Percentiles rank a stretch among this genome's conserved stretches.
These are phyloP conservation scores for Sebastes matsubarae DNA, from an alignment of 2,797 vertebrate genomes.

Conservation along the genomic window DNA sequence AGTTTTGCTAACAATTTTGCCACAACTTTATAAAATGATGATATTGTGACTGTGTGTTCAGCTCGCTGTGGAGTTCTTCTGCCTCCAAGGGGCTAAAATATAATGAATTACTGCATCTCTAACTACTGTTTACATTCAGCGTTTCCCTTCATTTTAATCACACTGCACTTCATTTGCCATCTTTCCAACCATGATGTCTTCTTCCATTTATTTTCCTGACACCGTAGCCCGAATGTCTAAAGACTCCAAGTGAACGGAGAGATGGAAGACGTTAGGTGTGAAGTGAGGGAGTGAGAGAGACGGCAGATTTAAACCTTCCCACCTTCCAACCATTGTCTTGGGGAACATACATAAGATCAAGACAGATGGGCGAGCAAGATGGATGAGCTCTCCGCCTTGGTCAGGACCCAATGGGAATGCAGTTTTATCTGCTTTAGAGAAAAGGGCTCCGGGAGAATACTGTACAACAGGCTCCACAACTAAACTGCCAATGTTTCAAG, in stretches of 20 bases:
- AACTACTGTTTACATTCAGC: neutral
- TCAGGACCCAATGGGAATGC: constrained; percentile 15
- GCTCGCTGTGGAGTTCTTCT: neutral
- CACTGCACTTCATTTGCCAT: neutral
- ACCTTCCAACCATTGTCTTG: constrained; percentile 8
- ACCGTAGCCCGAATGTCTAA: neutral
- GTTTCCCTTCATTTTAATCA: constrained; percentile 15
- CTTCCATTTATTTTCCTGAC: neutral
- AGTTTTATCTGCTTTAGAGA: constrained; percentile 25
- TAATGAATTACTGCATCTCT: constrained; percentile 2
- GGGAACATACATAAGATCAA: constrained; percentile 20
- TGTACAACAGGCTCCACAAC: neutral
- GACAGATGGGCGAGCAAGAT: constrained; percentile 19
- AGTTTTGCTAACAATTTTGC: constrained; percentile 17
- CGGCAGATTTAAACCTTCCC: constrained; percentile 12
- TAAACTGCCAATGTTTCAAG: constrained; percentile 4
- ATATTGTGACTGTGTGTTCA: neutral
- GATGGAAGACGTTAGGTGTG: neutral
- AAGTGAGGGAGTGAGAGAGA: neutral
- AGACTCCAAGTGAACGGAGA: neutral
- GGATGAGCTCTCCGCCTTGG: constrained; percentile 2
- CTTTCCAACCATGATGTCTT: neutral
- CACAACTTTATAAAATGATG: neutral
- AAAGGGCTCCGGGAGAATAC: neutral
- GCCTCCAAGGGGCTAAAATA: neutral